Base-by-base conservation (phyloP, 2,113 vertebrate genomes). In the Lampris megalopsis region DNA sequence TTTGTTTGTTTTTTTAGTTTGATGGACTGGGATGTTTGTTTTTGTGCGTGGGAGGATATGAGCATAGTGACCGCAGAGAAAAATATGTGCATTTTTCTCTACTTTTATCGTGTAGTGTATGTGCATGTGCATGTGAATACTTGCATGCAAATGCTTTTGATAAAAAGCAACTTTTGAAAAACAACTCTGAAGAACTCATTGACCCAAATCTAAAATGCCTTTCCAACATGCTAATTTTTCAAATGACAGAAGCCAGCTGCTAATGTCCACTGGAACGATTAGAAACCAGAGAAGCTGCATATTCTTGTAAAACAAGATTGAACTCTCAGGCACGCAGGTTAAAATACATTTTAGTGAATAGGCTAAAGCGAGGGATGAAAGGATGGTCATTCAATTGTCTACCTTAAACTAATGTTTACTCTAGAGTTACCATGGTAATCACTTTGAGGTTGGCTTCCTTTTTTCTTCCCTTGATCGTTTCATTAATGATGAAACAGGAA, bases 281-380 rank as follows among this genome's bases (percentile, higher is more conserved):
- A 42, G 24, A 11, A 73, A 43, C 62, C 43, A 61, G 75, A 70
- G 58, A 60, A 11, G 41, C 68, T 24, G 38, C 56, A 52, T 41
- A n/a, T 69, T 84, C 79, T 69, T 81, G 75, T 80, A 67, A 41
- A 56, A 59, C 64, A 8, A 24, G 77, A 84, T 87, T 58, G 1
- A n/a, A 8, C 72, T 56, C 41, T 8, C 63, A 65, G 8, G 8
- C 54, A 67, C 8, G 1, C 4, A 38, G 37, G 35, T 10, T 63
- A 3, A 74, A 52, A 50, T 60, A 8, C 35, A 48, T 81, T 77
- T 62, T 13, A 35, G 36, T 63, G 47, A 62, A 63, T 75, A 48
- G 43, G 76, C 73, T 77, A 57, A 45, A 9, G 43, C 24, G 63
- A 43, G 6, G 54, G 59, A 56, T 37, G 53, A 11, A 6, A 41